Percentiles rank a stretch among this genome's conserved stretches.
These are phyloP conservation scores for Oconnorella tubifera DNA, from an alignment of 2,888 invertebrate species.

Conservation along the genomic window DNA sequence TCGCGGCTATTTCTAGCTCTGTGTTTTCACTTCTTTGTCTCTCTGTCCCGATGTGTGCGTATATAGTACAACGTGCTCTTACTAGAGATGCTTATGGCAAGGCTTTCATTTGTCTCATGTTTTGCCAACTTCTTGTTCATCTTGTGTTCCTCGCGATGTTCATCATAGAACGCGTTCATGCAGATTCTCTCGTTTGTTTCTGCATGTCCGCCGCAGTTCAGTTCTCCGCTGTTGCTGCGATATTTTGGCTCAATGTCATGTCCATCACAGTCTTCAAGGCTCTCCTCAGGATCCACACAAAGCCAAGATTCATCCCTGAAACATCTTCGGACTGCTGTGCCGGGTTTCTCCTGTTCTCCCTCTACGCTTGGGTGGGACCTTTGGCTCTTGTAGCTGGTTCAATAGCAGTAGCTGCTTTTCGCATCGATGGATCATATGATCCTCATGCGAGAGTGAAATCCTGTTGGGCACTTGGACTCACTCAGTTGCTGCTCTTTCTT, in stretches of 20 bases:
- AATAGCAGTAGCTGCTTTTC: neutral
- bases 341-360: conserved; percentile 12
- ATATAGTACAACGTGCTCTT: neutral
- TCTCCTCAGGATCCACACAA: conserved; percentile 1
- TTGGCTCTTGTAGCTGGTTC: conserved; percentile 3
- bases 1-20: neutral
- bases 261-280: conserved; percentile 11
- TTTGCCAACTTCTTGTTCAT: conserved; percentile 7
- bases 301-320: neutral
- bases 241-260: conserved; percentile 19
- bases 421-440: neutral
- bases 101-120: conserved; percentile 7
- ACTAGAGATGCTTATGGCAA: conserved; percentile 5
- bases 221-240: conserved; percentile 5
- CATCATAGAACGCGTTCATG: neutral
- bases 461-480: conserved; percentile 11
- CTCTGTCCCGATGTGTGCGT: conserved; percentile 2
- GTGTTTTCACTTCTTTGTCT: conserved; percentile 8
- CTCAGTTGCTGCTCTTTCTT: conserved; percentile 12
- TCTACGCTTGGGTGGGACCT: conserved; percentile 10
- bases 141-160: conserved; percentile 7
- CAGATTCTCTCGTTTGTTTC: conserved; percentile 4
- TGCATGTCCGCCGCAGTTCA: conserved; percentile 11
- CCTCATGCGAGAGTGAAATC: neutral
- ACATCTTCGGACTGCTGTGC: neutral